Conservation (phyloP, 53 echinoderm and acorn worm genomes). For the Actinopyga echinites region DNA sequence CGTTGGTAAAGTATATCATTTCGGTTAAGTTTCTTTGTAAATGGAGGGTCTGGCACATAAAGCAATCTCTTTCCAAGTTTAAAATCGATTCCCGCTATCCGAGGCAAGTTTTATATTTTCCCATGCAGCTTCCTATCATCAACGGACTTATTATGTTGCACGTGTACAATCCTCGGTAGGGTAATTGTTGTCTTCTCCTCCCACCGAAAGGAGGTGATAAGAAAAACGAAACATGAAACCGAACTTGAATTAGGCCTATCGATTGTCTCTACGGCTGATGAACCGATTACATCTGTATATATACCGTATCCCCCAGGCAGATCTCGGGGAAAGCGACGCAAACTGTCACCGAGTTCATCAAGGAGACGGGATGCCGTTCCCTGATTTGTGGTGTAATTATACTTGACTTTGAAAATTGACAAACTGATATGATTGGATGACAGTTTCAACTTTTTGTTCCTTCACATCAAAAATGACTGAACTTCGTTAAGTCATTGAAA, state of each 20-base stretch:
- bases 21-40: neutral
- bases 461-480: too few relatives aligned
- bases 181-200: slow-evolving; percentile 20
- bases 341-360: neutral
- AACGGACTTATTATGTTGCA: neutral
- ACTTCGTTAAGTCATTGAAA: too few relatives aligned
- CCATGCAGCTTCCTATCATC: neutral
- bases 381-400: slow-evolving; percentile 25
- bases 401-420: slow-evolving; percentile 5
- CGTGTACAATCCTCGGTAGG: neutral
- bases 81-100: slow-evolving; percentile 25
- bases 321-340: neutral
- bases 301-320: neutral
- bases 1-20: slow-evolving; percentile 12
- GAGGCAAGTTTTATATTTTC: neutral
- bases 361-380: neutral
- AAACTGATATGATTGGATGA: too few relatives aligned
- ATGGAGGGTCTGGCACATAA: neutral
- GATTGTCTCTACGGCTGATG: neutral
- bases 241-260: slow-evolving; percentile 34
- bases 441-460: too few relatives aligned
- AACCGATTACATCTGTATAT: too few relatives aligned
- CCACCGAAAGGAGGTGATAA: neutral
- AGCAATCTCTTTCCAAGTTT: neutral
- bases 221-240: too few relatives aligned